These are phyloP conservation scores for Nymphicus hollandicus DNA, from an alignment of 2,113 vertebrate species.

Conservation along the genomic window DNA sequence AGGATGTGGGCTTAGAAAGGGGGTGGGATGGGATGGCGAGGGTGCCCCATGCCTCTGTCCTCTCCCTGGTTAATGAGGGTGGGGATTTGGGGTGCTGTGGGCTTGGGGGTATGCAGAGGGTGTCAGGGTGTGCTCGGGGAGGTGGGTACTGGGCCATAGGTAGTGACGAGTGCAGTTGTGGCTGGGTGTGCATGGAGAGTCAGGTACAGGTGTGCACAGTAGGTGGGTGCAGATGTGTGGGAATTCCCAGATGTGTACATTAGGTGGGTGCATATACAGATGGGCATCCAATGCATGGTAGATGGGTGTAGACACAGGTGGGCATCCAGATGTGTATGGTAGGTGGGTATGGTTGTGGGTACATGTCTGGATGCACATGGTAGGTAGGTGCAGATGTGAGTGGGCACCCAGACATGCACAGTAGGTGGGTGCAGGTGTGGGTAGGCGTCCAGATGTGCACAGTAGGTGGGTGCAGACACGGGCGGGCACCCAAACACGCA, in stretches of 20 bases:
- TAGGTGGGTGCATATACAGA: background rate
- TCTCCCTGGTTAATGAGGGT: background rate
- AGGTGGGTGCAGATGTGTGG: background rate
- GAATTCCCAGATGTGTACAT: fast-evolving
- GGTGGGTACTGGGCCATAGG: no score
- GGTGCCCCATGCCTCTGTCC: fast-evolving
- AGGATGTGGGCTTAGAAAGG: background rate
- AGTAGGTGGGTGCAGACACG: background rate
- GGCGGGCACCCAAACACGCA: fast-evolving
- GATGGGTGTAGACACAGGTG: fast-evolving
- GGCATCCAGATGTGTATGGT: fast-evolving
- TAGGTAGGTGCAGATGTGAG: background rate
- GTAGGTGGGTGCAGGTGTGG: background rate
- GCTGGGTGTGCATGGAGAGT: background rate
- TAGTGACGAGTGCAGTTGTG: background rate
- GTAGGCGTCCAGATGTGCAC: fast-evolving
- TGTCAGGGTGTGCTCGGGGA: background rate
- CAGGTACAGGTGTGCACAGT: background rate
- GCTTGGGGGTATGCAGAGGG: background rate
- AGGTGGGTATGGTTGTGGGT: fast-evolving
- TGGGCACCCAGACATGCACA: fast-evolving
- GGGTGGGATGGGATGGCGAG: background rate
- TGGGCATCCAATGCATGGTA: background rate
- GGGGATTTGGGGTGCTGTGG: background rate
- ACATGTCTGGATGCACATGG: fast-evolving